Evolutionary conservation across 2,888 invertebrate species (phyloP).

Genomic region (Chrysolina americana): DNA sequence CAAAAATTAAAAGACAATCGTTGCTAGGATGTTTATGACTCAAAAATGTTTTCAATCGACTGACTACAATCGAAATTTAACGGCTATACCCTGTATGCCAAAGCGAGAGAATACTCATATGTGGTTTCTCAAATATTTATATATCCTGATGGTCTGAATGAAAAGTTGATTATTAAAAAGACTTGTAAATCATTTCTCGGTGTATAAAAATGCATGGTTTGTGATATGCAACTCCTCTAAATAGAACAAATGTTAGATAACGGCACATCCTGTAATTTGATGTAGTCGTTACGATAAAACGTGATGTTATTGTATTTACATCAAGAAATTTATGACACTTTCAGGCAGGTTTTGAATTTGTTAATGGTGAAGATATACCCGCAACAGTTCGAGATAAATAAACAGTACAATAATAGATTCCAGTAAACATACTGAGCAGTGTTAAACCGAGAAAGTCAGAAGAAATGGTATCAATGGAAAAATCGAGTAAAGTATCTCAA

Average conservation of each 20-base stretch:
- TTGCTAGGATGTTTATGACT: too few species aligned
- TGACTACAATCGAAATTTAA: too few species aligned
- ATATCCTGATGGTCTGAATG: too few species aligned
- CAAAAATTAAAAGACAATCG: too few species aligned
- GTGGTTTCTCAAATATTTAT: too few species aligned
- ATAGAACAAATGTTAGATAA: constrained; percentile 11
- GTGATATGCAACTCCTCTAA: background rate
- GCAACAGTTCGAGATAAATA: constrained; percentile 10
- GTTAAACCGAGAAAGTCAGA: background rate
- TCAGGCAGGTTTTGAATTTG: constrained; percentile 5
- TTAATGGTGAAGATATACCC: constrained; percentile 11
- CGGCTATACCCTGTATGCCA: too few species aligned
- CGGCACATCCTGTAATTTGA: constrained; percentile 9
- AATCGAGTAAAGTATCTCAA: too few species aligned
- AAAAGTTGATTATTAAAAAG: too few species aligned
- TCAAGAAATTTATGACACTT: constrained; percentile 12
- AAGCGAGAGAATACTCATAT: too few species aligned
- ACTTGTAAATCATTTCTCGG: background rate
- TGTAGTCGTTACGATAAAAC: background rate
- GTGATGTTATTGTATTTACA: constrained; percentile 11
- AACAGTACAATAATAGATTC: constrained; percentile 22
- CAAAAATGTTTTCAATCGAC: too few species aligned
- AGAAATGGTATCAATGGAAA: too few species aligned
- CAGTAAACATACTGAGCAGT: constrained; percentile 5
- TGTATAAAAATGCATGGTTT: background rate